Evolutionary conservation across 1,140 invertebrate species (phyloP).

Genomic region (Drosophila ficusphila): DNA sequence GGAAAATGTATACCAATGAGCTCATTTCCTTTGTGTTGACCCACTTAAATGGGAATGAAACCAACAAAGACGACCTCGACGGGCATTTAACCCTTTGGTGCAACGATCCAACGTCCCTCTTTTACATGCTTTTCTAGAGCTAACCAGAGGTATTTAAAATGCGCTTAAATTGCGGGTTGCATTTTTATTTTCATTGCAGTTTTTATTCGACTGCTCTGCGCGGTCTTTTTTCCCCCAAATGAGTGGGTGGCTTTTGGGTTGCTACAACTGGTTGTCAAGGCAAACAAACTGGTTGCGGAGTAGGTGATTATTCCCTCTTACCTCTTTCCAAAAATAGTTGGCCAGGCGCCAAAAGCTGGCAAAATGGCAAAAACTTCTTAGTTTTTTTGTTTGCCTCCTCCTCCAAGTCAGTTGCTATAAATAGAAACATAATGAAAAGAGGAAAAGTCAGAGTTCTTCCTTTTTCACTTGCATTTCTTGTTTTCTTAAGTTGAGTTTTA

Average conservation of each 20-base stretch:
- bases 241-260: conserved; percentile 39
- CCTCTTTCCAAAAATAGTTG: conserved; percentile 40
- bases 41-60: conserved; percentile 54
- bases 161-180: conserved; percentile 53
- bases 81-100: conserved; percentile 66
- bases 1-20: conserved; percentile 80
- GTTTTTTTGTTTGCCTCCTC: conserved; percentile 35
- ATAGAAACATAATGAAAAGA: conserved; percentile 68
- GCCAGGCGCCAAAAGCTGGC: conserved; percentile 60
- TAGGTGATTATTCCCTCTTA: conserved; percentile 15
- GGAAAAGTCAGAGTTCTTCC: conserved; percentile 36
- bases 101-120: neutral
- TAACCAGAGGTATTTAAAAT: conserved; percentile 62
- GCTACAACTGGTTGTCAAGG: conserved; percentile 63
- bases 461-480: neutral
- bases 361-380: conserved; percentile 58
- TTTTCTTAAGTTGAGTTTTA: conserved; percentile 6
- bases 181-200: conserved; percentile 67
- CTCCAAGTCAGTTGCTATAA: conserved; percentile 51
- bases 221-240: conserved; percentile 7
- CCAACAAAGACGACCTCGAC: conserved; percentile 68
- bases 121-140: conserved; percentile 1
- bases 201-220: conserved; percentile 35
- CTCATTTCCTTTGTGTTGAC: conserved; percentile 74
- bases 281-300: conserved; percentile 70